Evolutionary conservation across 2,113 vertebrate genomes (phyloP), one percentile per base, ranked within the genome.

Genomic region (Gasterosteus aculeatus): DNA sequence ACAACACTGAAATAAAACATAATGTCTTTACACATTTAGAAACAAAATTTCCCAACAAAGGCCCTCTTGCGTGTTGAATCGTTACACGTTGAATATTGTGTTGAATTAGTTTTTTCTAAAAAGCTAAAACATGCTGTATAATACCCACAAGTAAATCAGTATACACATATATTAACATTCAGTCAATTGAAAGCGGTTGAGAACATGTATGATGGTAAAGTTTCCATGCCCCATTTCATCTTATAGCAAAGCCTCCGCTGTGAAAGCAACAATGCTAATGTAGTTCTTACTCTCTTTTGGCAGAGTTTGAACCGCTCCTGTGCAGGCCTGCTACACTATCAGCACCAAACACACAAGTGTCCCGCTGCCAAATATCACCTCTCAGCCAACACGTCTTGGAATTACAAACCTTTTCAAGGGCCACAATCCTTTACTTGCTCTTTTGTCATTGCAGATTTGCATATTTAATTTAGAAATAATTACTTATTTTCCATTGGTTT

Each of bases 311-410:
- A 35, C 15, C 3, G 3, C n/a, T 47, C 60, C 26, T 74, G 73
- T 80, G 67, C 81, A 86, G 71, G 61, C 57, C 69, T 69, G 62
- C 59, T 67, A 38, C 80, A 78, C 70, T 88, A 90, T 87, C 85
- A 1, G 67, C 64, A 87, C 64, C 56, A 68, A 83, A 83, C 89
- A 89, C 80, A 22, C 75, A 69, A 61, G 71, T 2, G 3, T 66
- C 42, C 29, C 5, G 1, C 10, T 74, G 85, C 82, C 87, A 88
- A 82, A 69, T 75, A 64, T 73, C 64, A 71, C 38, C 54, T 63
- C 66, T 81, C 56, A 78, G 67, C 77, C 46, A 54, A 69, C 69
- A 74, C 71, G 59, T 68, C 42, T 61, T 65, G 29, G 51, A 79
- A 77, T 15, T 73, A 73, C 46, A 72, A 76, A 57, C 18, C 53